Conservation (phyloP, 2,888 invertebrate genomes). For the Amiota minor region DNA sequence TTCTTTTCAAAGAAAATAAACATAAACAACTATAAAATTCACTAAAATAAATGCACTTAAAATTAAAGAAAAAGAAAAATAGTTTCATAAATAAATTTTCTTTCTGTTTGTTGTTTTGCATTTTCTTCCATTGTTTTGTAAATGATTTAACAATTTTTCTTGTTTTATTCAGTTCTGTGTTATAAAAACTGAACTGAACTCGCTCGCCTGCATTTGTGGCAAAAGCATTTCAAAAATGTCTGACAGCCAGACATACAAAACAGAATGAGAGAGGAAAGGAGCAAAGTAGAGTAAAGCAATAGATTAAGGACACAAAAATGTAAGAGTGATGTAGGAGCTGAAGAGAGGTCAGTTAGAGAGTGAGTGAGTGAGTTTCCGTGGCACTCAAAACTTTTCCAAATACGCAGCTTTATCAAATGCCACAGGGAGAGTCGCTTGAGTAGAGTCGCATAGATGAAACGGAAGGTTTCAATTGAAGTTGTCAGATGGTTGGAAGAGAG, state of each 20-base stretch:
- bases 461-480: too few relatives aligned
- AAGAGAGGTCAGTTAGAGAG: too few relatives aligned
- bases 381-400: background rate
- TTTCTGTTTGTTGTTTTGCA: background rate
- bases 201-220: constrained; percentile 41
- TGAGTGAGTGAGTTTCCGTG: background rate
- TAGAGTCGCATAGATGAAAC: too few relatives aligned
- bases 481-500: too few relatives aligned
- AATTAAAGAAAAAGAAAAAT: background rate
- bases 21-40: background rate
- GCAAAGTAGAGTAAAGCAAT: background rate
- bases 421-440: background rate
- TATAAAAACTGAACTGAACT: constrained; percentile 12
- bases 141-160: background rate
- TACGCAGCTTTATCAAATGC: constrained; percentile 36
- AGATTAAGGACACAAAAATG: constrained; percentile 41
- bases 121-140: background rate
- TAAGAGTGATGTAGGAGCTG: constrained; percentile 43
- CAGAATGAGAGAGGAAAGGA: background rate
- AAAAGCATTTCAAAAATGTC: constrained; percentile 60
- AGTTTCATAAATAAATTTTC: background rate
- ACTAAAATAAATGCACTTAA: background rate
- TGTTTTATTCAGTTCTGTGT: background rate
- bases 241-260: background rate
- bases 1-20: too few relatives aligned